phyloP scores from a whole-genome alignment of 1,140 invertebrate genomes.

The Thereuonema tuberculata region DNA sequence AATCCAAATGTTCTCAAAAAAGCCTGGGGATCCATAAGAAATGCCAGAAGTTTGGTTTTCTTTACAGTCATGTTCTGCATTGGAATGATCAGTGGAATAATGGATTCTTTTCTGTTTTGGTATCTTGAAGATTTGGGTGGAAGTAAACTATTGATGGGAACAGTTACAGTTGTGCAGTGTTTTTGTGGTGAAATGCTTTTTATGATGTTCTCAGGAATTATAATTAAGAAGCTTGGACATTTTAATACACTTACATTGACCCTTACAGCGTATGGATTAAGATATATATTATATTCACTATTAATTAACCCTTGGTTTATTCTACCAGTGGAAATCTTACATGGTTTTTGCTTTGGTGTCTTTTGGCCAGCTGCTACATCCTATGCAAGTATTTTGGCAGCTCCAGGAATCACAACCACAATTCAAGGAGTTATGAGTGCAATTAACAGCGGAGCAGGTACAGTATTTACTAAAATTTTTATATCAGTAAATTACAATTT shows the following conservation, averaged over 20 bases:
- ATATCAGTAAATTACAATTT: no score
- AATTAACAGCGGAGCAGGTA: neutral
- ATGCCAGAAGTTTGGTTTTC: no score
- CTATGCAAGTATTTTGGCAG: neutral
- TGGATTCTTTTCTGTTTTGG: neutral
- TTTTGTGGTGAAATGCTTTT: neutral
- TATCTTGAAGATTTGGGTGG: neutral
- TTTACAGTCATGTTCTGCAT: neutral
- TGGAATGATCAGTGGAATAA: neutral
- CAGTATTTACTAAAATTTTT: no score
- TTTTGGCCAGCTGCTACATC: neutral
- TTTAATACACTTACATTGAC: neutral
- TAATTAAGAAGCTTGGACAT: conserved; percentile 1
- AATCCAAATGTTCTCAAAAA: no score
- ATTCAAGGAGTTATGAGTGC: neutral
- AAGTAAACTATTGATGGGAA: neutral
- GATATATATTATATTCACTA: neutral
- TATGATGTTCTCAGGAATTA: neutral
- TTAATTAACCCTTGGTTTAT: neutral
- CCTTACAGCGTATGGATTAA: neutral
- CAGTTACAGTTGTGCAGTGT: neutral
- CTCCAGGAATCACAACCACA: neutral
- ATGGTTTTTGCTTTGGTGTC: neutral
- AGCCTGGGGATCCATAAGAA: no score
- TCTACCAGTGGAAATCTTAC: neutral